Conservation (phyloP, 2,797 vertebrate genomes). For the Pangasius djambal region DNA sequence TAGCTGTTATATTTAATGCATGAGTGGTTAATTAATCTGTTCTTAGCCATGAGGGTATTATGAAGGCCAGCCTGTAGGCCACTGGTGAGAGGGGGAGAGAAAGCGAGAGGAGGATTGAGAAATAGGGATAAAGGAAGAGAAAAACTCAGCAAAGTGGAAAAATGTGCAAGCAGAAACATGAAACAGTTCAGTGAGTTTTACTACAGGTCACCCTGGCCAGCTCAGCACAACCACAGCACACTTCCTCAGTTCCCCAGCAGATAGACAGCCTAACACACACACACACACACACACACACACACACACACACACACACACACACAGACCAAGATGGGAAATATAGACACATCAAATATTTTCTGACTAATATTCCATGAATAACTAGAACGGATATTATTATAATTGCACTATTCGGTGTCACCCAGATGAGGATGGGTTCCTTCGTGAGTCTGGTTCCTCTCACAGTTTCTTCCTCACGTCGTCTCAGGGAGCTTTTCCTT, state of each 20-base stretch:
- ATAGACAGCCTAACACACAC: neutral
- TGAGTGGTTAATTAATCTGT: neutral
- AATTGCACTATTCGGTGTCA: neutral
- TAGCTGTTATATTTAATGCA: neutral
- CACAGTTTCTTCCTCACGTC: neutral
- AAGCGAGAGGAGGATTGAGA: neutral
- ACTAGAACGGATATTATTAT: neutral
- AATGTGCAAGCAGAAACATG: neutral
- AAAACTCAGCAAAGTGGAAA: neutral
- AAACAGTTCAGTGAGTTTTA: conserved; percentile 1
- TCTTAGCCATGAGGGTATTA: neutral
- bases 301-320: no score
- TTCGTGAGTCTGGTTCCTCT: neutral
- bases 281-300: no score
- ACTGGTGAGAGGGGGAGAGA: neutral
- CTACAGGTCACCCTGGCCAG: neutral
- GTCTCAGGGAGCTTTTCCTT: neutral
- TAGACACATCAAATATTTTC: neutral
- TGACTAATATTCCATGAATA: neutral
- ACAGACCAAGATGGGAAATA: neutral
- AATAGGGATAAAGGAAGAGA: neutral
- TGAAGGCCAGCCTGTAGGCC: neutral
- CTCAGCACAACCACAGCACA: neutral
- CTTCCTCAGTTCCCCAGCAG: neutral
- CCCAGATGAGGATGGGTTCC: neutral